Evolutionary conservation across 1,140 invertebrate genomes (phyloP).

Genomic region (Monochamus saltuarius): DNA sequence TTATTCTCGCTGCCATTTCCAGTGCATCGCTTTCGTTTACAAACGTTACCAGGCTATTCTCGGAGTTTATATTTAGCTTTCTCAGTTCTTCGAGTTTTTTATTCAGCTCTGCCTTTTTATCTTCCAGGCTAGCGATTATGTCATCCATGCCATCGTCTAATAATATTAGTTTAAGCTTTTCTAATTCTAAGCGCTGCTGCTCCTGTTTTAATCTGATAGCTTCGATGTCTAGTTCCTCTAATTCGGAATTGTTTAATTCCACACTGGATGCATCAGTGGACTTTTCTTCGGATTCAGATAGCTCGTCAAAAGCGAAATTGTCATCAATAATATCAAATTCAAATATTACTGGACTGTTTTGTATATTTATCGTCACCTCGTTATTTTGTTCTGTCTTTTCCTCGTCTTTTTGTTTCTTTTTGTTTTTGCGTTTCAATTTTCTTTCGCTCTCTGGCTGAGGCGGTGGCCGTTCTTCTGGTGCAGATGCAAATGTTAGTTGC

Average conservation of each 20-base stretch:
- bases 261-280: conserved; percentile 26
- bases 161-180: conserved; percentile 35
- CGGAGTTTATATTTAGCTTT: conserved; percentile 37
- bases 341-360: no score
- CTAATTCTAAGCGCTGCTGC: conserved; percentile 38
- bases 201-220: conserved; percentile 39
- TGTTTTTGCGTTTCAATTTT: conserved; percentile 34
- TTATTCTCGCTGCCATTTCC: conserved; percentile 44
- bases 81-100: conserved; percentile 47
- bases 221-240: conserved; percentile 39
- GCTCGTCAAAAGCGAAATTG: not conserved
- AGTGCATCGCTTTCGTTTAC: conserved; percentile 41
- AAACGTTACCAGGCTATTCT: conserved; percentile 45
- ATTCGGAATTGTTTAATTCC: conserved; percentile 36
- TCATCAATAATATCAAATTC: conserved; percentile 9
- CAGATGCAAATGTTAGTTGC: conserved; percentile 54
- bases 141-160: conserved; percentile 48
- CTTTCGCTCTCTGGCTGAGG: conserved; percentile 37
- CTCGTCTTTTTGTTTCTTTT: conserved; percentile 40
- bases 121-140: conserved; percentile 42
- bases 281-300: conserved; percentile 31
- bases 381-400: conserved; percentile 11
- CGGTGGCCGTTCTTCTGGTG: conserved; percentile 44
- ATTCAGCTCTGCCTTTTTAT: conserved; percentile 44
- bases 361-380: not conserved